phyloP scores from a whole-genome alignment of 2,888 invertebrate genomes.

The Therioaphis trifolii region DNA sequence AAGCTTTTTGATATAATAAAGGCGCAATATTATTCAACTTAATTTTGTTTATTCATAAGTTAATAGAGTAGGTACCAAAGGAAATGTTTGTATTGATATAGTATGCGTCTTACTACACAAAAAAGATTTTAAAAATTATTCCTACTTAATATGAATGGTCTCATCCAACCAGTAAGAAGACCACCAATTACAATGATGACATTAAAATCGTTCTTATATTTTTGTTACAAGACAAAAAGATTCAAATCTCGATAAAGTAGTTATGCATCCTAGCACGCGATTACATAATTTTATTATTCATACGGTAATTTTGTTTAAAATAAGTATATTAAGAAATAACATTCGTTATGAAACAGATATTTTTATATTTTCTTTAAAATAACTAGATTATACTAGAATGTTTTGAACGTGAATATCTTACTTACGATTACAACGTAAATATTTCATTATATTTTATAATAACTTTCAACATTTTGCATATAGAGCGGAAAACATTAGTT shows the following conservation, averaged over 20 bases:
- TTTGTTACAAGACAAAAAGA: conserved; percentile 7
- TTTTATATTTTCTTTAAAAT: not conserved
- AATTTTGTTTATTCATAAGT: too few species aligned
- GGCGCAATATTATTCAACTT: too few species aligned
- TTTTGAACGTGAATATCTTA: not conserved
- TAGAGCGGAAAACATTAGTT: conserved; percentile 28
- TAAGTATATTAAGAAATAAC: not conserved
- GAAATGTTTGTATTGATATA: too few species aligned
- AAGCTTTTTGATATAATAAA: too few species aligned
- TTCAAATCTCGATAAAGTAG: conserved; percentile 4
- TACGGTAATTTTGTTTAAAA: conserved; percentile 22
- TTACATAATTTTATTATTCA: not conserved
- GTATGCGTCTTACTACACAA: too few species aligned
- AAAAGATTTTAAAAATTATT: too few species aligned
- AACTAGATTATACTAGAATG: not conserved
- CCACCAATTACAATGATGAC: not conserved
- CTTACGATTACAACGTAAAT: not conserved
- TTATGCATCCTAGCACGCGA: conserved; percentile 29
- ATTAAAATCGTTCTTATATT: not conserved
- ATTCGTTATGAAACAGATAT: conserved; percentile 22
- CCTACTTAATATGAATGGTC: too few species aligned
- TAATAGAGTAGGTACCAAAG: too few species aligned
- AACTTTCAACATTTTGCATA: conserved; percentile 26
- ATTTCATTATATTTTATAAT: conserved; percentile 12
- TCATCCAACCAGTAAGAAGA: not conserved